Evolutionary conservation across 2,113 vertebrate species (phyloP).

Genomic region (Peromyscus californicus): DNA sequence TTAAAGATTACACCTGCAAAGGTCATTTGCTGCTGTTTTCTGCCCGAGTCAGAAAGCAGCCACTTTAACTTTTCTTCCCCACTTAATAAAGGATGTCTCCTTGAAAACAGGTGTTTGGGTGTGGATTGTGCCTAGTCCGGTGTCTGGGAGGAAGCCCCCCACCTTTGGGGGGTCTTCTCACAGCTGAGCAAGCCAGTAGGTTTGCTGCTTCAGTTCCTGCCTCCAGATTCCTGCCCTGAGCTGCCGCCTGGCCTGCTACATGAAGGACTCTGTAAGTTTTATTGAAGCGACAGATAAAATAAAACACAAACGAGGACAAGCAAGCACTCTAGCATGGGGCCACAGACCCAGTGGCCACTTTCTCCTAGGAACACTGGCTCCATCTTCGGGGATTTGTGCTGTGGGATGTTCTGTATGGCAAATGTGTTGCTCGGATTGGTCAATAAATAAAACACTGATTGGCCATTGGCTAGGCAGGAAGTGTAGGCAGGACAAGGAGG

Average conservation of each 20-base stretch:
- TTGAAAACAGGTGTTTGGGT: too few relatives aligned
- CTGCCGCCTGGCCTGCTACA: background rate
- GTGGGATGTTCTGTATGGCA: too few relatives aligned
- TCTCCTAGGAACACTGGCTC: background rate
- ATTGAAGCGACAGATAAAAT: background rate
- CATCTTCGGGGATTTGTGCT: background rate
- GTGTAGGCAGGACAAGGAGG: too few relatives aligned
- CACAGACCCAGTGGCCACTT: background rate
- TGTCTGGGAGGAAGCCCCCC: too few relatives aligned
- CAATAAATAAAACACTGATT: too few relatives aligned
- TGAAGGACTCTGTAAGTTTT: background rate
- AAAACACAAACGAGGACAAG: background rate
- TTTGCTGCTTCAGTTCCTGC: background rate
- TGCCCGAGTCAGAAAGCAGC: background rate
- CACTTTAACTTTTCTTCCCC: too few relatives aligned
- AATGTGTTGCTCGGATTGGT: too few relatives aligned
- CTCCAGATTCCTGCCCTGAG: background rate
- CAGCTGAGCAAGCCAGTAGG: background rate
- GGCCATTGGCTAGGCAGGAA: too few relatives aligned
- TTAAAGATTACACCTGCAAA: background rate
- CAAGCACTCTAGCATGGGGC: background rate
- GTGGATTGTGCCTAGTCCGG: too few relatives aligned
- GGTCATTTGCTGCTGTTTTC: background rate
- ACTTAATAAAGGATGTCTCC: too few relatives aligned
- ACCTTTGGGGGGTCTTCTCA: too few relatives aligned